Evolutionary conservation across 2,797 vertebrate genomes (phyloP), one percentile per base, ranked within the genome.

Genomic region (Taenioides sp.): DNA sequence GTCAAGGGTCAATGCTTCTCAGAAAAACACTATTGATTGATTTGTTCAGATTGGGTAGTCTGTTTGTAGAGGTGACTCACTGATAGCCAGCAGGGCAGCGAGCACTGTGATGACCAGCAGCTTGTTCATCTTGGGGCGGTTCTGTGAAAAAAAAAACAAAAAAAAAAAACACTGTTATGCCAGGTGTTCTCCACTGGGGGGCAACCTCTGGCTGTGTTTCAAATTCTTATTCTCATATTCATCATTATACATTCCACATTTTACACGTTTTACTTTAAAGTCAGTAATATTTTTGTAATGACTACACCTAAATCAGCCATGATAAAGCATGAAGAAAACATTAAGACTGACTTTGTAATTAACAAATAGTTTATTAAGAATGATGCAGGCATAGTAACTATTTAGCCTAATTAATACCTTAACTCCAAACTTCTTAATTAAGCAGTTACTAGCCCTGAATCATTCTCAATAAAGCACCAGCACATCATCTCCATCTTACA

Each of bases 121-220:
- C 79, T 92, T 94, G 71, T 91, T 92, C 93, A 94, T 95, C 69
- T 4, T 90, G 79, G 58, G 59, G 65, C 11, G 43, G 22, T 81
- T 81, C 91, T 93, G 85, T 61, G 54, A 58, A 74, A 28, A 75
- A 20, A 76, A 1, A 63, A 61, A 31, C 31, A 31, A 2, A 72
- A 31, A 75, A 17, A 77, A 1, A 64, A 78, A 18, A 67, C 63
- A 31, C 12, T 61, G 31, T 55, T 2, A 28, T 55, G 0, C 4
- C 18, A 55, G 22, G 52, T 22, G 71, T 25, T n/a, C 64, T 80
- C 87, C 89, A 90, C 89, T 72, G 89, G 91, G 74, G 78, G 76
- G 89, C 84, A 84, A 43, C 34, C n/a, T 34, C 2, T 43, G 34
- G 20, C n/a, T 20, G 14, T 5, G 18, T 20, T n/a, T 61, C 25